Base-by-base conservation (phyloP, 2,797 vertebrate genomes). In the Mastacembelus armatus region DNA sequence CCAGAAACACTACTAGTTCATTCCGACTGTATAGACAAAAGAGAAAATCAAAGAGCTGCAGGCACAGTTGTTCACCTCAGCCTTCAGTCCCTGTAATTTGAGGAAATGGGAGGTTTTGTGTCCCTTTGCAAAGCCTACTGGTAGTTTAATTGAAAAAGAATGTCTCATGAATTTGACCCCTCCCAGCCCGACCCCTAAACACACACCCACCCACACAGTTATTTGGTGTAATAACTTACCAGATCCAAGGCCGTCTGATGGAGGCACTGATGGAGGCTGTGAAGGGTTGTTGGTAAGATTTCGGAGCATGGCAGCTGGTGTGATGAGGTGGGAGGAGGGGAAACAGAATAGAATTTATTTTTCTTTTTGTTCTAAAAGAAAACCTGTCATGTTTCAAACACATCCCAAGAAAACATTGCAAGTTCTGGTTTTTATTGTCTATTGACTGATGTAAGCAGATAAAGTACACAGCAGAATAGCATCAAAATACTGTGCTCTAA, bases 131-230 rank as follows among this genome's bases (percentile, higher is more conserved):
- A 67, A 85, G 71, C 71, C 74, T 67, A 77, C 79, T 54, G 67
- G 77, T 83, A 73, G 66, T 72, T 84, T 90, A 89, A 91, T 89
- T 87, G 85, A 78, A 90, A 88, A 88, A 64, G 74, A 86, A 88
- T 85, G 85, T 84, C 64, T 83, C 11, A 27, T 66, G 70, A 83
- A 80, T 67, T 71, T 78, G 61, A 60, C 39, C 54, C 38, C 50
- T n/a, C n/a, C n/a, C n/a, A n/a, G n/a, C 27, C 32, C 11, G 14
- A 48, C 39, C 10, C 29, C 24, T 16, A 56, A 52, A 75, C 59
- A 70, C 47, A 80, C 69, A 56, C 63, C 54, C 62, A 71, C 72
- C 70, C 38, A 54, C 70, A 49, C 61, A 71, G 64, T 84, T 64
- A 80, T 87, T 90, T 83, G 60, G 60, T 60, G 71, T 87, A 91